Conservation (phyloP, 1,140 invertebrate genomes). For the Drosophila ficusphila region DNA sequence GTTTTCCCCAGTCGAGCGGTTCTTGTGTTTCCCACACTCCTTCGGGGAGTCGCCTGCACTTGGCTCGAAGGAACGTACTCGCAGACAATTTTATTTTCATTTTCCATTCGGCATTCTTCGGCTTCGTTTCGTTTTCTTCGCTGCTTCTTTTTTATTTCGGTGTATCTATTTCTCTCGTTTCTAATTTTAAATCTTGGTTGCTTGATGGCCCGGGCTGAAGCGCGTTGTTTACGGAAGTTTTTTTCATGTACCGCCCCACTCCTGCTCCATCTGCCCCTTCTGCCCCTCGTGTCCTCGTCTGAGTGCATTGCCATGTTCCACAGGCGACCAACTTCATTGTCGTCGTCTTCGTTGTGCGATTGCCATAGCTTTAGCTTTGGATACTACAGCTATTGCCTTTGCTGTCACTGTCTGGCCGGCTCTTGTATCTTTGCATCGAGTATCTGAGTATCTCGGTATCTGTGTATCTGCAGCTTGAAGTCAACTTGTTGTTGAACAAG, state of each 20-base stretch:
- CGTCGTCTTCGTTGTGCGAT: constrained; percentile 27
- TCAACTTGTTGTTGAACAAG: constrained; percentile 76
- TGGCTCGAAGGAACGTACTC: constrained; percentile 22
- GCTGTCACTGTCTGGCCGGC: constrained; percentile 39
- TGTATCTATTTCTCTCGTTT: constrained; percentile 64
- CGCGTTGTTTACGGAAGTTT: constrained; percentile 80
- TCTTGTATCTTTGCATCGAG: constrained; percentile 36
- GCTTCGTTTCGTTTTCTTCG: constrained; percentile 29
- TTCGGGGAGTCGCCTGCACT: constrained; percentile 23
- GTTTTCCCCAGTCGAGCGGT: constrained; percentile 44
- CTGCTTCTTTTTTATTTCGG: constrained; percentile 19
- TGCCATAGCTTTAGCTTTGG: constrained; percentile 8
- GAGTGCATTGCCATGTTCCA: constrained; percentile 77
- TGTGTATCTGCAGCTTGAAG: constrained; percentile 58
- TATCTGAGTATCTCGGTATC: constrained; percentile 12
- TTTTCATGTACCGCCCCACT: constrained; percentile 29
- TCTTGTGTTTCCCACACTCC: constrained; percentile 47
- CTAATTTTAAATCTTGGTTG: constrained; percentile 80
- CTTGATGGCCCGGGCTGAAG: constrained; percentile 56
- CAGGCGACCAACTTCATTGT: constrained; percentile 59
- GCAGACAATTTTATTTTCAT: constrained; percentile 80
- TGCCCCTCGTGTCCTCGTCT: too few species aligned
- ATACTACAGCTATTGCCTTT: too few species aligned
- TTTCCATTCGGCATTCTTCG: constrained; percentile 60
- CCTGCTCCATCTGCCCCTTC: constrained; percentile 2